phyloP scores from a whole-genome alignment of 2,888 invertebrate genomes.

The Tenthredo livida region DNA sequence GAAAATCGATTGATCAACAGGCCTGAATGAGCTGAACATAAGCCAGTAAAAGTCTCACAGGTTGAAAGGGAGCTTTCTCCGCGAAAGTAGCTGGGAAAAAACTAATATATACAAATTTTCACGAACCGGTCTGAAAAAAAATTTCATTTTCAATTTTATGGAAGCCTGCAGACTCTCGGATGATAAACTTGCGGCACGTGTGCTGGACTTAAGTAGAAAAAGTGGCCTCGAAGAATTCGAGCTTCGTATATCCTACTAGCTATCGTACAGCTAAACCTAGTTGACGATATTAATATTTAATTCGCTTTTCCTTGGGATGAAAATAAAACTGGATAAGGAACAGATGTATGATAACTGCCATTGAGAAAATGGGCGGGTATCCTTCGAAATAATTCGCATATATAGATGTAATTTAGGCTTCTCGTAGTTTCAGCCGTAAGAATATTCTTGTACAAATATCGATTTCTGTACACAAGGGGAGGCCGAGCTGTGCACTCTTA shows the following conservation, averaged over 20 bases:
- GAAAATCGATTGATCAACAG: neutral
- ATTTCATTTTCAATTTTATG: neutral
- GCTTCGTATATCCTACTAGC: neutral
- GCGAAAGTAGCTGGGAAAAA: neutral
- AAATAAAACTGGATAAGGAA: neutral
- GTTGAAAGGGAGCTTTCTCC: neutral
- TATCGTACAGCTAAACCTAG: neutral
- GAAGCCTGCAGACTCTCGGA: neutral
- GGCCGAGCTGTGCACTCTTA: neutral
- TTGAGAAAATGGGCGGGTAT: neutral
- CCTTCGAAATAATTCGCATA: neutral
- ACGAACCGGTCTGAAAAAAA: neutral
- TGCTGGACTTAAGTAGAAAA: slow-evolving; percentile 2
- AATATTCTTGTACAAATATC: slow-evolving; percentile 18
- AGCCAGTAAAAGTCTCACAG: neutral
- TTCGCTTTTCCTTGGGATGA: neutral
- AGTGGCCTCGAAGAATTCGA: neutral
- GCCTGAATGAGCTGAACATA: neutral
- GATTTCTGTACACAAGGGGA: neutral
- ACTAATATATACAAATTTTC: neutral
- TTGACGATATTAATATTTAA: neutral
- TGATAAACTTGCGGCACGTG: slow-evolving; percentile 1
- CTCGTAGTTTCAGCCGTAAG: neutral
- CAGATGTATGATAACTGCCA: neutral
- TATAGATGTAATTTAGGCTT: neutral